A percentile compares a stretch with the other conserved stretches of the same genome.
Conservation (phyloP, 2,113 vertebrate species). For the Regulus satrapa region DNA sequence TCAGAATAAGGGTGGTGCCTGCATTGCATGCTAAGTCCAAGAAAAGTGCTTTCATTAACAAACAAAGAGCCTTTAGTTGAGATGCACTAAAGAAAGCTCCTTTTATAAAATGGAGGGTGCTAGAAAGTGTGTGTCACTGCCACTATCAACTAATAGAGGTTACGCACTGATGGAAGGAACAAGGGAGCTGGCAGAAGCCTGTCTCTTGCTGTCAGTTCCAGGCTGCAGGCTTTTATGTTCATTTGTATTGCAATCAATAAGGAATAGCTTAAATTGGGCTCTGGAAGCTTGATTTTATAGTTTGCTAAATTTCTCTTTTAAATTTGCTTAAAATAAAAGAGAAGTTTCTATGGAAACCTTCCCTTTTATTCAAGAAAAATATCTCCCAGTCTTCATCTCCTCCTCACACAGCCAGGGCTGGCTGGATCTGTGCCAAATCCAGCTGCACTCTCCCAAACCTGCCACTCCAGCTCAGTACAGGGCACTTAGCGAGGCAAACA, state of each 20-base stretch:
- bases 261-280: constrained; percentile 33
- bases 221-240: constrained; percentile 52
- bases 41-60: background rate
- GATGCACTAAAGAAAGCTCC: background rate
- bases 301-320: constrained; percentile 50
- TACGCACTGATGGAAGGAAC: constrained; percentile 19
- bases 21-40: background rate
- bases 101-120: constrained; percentile 1
- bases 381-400: background rate
- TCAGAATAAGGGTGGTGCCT: background rate
- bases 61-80: constrained; percentile 21
- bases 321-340: constrained; percentile 55
- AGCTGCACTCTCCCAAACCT: accelerated
- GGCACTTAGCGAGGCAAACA: background rate
- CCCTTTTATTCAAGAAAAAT: constrained; percentile 13
- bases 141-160: constrained; percentile 43
- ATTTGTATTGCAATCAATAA: constrained; percentile 46
- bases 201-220: constrained; percentile 38
- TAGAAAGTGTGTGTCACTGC: constrained; percentile 2
- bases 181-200: constrained; percentile 35
- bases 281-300: constrained; percentile 39
- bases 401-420: background rate
- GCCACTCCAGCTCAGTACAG: accelerated
- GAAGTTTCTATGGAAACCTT: constrained; percentile 63
- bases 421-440: background rate